Percentiles rank a stretch among this genome's conserved stretches.
phyloP scores from a whole-genome alignment of 1,140 invertebrate species.

The Triops longicaudatus region DNA sequence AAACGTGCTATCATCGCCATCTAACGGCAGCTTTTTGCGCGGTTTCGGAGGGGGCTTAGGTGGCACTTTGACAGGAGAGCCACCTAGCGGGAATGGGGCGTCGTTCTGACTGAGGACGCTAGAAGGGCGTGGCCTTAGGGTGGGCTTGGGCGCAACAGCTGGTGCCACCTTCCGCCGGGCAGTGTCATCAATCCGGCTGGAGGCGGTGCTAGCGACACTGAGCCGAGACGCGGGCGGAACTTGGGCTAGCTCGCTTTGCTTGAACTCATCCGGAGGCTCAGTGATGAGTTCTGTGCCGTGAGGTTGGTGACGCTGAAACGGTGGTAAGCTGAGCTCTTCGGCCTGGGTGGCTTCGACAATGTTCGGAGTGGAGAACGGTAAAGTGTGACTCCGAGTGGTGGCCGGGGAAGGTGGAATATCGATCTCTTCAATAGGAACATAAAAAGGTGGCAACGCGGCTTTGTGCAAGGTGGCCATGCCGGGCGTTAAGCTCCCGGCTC shows the following conservation, averaged over 20 bases:
- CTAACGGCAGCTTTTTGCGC: conserved; percentile 28
- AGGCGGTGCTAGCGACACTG: conserved; percentile 18
- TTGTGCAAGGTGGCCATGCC: conserved; percentile 7
- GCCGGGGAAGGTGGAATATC: conserved; percentile 25
- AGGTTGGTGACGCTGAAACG: background rate
- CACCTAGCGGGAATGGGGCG: background rate
- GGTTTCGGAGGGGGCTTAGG: conserved; percentile 38
- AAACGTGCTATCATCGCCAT: conserved; percentile 9
- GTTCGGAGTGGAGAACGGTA: conserved; percentile 29
- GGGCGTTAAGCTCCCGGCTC: background rate
- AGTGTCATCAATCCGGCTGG: conserved; percentile 22
- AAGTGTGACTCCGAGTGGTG: conserved; percentile 12
- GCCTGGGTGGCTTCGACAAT: conserved; percentile 29
- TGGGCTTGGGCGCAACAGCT: conserved; percentile 24
- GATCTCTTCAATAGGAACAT: conserved; percentile 31
- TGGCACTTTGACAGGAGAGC: conserved; percentile 34
- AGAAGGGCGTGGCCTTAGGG: conserved; percentile 26
- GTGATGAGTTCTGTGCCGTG: conserved; percentile 26
- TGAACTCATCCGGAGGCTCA: conserved; percentile 23
- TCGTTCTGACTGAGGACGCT: conserved; percentile 28
- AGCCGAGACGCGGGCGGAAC: background rate
- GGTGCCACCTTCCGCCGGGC: conserved; percentile 19
- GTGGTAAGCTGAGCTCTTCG: conserved; percentile 23
- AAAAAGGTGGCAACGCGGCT: conserved; percentile 31
- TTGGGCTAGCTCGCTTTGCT: conserved; percentile 24